phyloP scores from a whole-genome alignment of 2,797 vertebrate species.

The Smutsia gigantea region DNA sequence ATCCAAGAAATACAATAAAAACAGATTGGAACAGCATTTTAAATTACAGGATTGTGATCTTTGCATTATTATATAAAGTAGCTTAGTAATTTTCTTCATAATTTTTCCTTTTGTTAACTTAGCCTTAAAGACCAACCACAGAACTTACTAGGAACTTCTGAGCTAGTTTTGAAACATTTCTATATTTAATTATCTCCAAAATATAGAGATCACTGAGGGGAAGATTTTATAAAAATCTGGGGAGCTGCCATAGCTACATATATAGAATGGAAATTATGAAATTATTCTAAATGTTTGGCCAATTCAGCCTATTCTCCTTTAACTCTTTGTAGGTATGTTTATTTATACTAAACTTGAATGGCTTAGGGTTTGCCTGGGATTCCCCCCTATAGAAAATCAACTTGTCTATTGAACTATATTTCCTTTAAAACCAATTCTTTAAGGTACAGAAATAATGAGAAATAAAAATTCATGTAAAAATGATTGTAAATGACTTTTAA shows the following conservation, averaged over 20 bases:
- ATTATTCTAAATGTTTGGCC: neutral
- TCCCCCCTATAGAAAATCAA: neutral
- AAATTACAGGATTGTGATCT: neutral
- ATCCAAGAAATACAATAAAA: neutral
- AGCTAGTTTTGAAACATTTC: neutral
- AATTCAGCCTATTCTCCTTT: neutral
- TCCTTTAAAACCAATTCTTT: neutral
- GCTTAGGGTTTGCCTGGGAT: neutral
- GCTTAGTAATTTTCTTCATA: neutral
- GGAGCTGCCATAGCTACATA: neutral
- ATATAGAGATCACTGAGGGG: neutral
- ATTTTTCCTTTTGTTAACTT: neutral
- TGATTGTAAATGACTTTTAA: neutral
- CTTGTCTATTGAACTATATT: neutral
- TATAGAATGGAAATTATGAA: neutral
- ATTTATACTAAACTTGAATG: neutral
- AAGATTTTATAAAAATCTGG: neutral
- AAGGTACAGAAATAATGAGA: neutral
- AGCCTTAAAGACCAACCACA: neutral
- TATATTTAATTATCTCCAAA: neutral
- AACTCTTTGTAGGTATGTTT: neutral
- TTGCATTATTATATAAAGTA: neutral
- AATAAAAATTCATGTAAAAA: neutral
- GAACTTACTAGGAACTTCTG: neutral
- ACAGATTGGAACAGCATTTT: neutral